Base-by-base conservation (phyloP, 2,888 invertebrate species). In the Eucera pruinosa region DNA sequence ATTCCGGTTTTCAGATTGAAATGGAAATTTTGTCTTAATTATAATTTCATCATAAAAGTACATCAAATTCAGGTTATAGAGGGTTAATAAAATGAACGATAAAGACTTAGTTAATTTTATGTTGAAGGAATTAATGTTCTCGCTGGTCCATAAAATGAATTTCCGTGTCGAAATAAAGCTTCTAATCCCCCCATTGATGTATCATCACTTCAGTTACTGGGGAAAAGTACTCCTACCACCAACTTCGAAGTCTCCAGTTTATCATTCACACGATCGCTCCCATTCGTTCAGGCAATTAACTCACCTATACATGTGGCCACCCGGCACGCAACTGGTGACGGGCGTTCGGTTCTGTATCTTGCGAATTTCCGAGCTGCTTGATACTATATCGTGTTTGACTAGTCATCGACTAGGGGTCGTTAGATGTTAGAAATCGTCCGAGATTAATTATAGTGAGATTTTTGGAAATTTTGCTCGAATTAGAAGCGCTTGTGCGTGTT, bases 211-310 rank as follows among this genome's bases (percentile, higher is more conserved):
- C 39, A 33, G 20, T 18, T 36, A 23, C 25, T 62, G 9, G 23
- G 50, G 11, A 45, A 71, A 55, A 36, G 50, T 36, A 45, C 50
- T 71, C 55, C 36, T 18, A 43, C 61, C 33, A 71, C 50, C 36
- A 43, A 30, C 48, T 43, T 71, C 50, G 57, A 69, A 71, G 71
- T 50, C 57, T 58, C 60, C 23, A 43, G 55, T 76, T 76, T 74
- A 74, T 78, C 76, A 70, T 66, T 75, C 64, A 27, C 66, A 55
- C 78, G 61, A 78, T 76, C 76, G 64, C 23, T 60, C 60, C 30
- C 57, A 61, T 76, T 78, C 78, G 69, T 65, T 65, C 78, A 33
- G 70, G 65, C 69, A 78, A 78, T 78, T 78, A 78, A 78, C 60
- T 78, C 74, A 54, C 61, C 65, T 71, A 71, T 41, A 71, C 62